Evolutionary conservation across 2,797 vertebrate genomes (phyloP).

Genomic region (Clarias laeviceps): DNA sequence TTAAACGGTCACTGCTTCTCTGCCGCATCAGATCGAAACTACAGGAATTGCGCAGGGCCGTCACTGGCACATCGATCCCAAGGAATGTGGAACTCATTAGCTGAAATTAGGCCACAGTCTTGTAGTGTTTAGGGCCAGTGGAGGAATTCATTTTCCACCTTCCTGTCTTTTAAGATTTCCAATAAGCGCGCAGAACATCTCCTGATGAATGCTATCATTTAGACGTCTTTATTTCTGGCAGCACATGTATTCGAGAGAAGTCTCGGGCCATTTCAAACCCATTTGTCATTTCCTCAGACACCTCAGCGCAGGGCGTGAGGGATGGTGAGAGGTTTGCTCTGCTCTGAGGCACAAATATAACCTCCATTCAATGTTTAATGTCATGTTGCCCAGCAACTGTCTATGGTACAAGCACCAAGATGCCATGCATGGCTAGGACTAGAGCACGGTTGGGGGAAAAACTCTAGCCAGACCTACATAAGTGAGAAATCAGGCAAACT

Average conservation of each 20-base stretch:
- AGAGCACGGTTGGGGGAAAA: not conserved
- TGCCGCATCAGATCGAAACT: not conserved
- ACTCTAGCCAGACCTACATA: slow-evolving; percentile 17
- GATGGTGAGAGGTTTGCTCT: slow-evolving; percentile 8
- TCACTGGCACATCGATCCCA: slow-evolving; percentile 62
- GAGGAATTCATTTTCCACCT: slow-evolving; percentile 65
- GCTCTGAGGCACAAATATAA: slow-evolving; percentile 10
- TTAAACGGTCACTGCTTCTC: not conserved
- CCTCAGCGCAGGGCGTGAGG: not conserved
- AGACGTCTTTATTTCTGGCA: slow-evolving; percentile 23
- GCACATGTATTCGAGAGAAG: not conserved
- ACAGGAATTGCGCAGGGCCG: not conserved
- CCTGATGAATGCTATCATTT: slow-evolving; percentile 39
- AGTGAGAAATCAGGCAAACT: slow-evolving; percentile 13
- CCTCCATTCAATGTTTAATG: slow-evolving; percentile 1
- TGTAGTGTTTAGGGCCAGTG: slow-evolving; percentile 57
- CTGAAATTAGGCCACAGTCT: slow-evolving; percentile 67
- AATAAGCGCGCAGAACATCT: slow-evolving; percentile 60
- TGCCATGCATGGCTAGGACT: slow-evolving; percentile 9
- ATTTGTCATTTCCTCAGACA: slow-evolving; percentile 27
- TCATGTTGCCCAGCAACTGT: slow-evolving; percentile 40
- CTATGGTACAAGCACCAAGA: slow-evolving; percentile 22
- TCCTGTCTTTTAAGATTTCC: slow-evolving; percentile 59
- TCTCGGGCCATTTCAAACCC: slow-evolving; percentile 34
- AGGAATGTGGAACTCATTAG: slow-evolving; percentile 63